Base-by-base conservation (phyloP, 2,113 vertebrate species). In the Gymnorhina tibicen region DNA sequence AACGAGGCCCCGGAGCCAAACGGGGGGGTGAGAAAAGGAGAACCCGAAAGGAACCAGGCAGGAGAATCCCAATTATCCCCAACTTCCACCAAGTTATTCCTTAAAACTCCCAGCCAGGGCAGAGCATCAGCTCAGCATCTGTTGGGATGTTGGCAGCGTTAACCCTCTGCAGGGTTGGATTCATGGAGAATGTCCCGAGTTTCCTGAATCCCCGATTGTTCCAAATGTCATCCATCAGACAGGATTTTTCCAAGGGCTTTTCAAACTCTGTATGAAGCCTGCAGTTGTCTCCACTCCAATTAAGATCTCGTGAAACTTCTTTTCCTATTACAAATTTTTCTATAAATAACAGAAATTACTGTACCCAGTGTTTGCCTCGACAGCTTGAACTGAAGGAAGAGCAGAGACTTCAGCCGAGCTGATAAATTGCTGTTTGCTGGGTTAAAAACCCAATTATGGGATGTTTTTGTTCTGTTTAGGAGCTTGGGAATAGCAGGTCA, bases 301-400 rank as follows among this genome's bases (percentile, higher is more conserved):
- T 30, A 50, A 33, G 28, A 55, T 68, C 74, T 89, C 46, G 52
- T 85, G 87, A 75, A 85, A 56, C 66, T 78, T 79, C 81, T 91
- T 96, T 88, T 92, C 56, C 72, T 86, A 10, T 83, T 83, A 59
- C 5, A 70, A 59, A 5, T 83, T 77, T 63, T 84, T 79, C 92
- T 94, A 53, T 86, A 86, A 93, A 85, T 91, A 95, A 41, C 46
- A 68, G 49, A 37, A 88, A 83, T 81, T 47, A 49, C 77, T 93
- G 83, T 82, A 58, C 66, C 23, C 53, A 47, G n/a, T 56, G 42
- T 94, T 90, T 80, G 37, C 47, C 39, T 85, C 32, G 35, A 49
- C 78, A 72, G 78, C 69, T 83, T 76, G 19, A 73, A 49, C 70
- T 39, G 67, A 46, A 60, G 33, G 63, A 58, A 18, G 39, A 46